A percentile compares a stretch with the other conserved stretches of the same genome.
phyloP scores from a whole-genome alignment of 1,140 invertebrate species.

The Hormaphis cornu region DNA sequence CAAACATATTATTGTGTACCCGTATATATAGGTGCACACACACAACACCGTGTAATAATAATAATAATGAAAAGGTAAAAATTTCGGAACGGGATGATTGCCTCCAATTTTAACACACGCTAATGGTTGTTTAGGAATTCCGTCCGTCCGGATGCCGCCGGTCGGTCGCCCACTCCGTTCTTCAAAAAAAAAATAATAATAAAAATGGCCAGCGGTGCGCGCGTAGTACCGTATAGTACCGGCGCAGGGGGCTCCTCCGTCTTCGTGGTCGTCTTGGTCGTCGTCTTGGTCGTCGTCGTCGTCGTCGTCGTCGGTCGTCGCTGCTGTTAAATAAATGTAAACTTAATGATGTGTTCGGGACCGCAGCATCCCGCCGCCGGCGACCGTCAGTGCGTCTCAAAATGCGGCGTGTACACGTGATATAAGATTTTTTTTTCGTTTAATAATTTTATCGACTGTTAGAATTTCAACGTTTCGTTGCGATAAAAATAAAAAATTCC shows the following conservation, averaged over 20 bases:
- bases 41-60: conserved; percentile 3
- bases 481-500: too few relatives aligned
- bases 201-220: conserved; percentile 30
- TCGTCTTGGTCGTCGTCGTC: too few relatives aligned
- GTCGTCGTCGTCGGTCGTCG: too few relatives aligned
- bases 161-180: conserved; percentile 27
- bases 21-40: too few relatives aligned
- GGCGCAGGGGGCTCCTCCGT: conserved; percentile 14
- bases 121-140: conserved; percentile 31
- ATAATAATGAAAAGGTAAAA: conserved; percentile 29
- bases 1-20: too few relatives aligned
- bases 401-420: too few relatives aligned
- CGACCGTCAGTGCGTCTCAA: conserved; percentile 1
- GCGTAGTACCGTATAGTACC: not conserved
- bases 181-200: conserved; percentile 6
- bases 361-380: conserved; percentile 10
- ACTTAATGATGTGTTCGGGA: conserved; percentile 31
- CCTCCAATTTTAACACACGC: conserved; percentile 31
- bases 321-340: conserved; percentile 30
- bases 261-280: too few relatives aligned
- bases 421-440: too few relatives aligned
- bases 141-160: conserved; percentile 10
- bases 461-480: too few relatives aligned
- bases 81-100: conserved; percentile 27
- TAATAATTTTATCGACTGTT: too few relatives aligned